These are phyloP conservation scores for Stenchaetothrips biformis DNA, from an alignment of 2,888 invertebrate species.

Conservation along the genomic window DNA sequence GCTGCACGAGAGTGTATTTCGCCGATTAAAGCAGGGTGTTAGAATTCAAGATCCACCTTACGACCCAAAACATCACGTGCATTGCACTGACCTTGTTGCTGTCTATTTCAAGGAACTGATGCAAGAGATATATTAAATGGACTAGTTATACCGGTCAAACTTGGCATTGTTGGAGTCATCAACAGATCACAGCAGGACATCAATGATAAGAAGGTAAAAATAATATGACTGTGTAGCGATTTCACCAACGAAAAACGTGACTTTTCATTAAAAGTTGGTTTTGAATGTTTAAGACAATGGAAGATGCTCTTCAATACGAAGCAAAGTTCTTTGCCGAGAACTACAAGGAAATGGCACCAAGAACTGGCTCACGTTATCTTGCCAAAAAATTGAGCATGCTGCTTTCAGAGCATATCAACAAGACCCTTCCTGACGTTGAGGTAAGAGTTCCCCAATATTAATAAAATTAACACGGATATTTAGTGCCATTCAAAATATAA, in stretches of 20 bases:
- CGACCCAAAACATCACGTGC: too few species aligned
- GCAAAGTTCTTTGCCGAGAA: slow-evolving; percentile 54
- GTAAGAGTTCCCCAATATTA: neutral
- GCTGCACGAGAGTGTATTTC: too few species aligned
- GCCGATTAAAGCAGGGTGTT: too few species aligned
- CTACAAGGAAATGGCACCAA: slow-evolving; percentile 56
- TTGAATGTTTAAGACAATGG: slow-evolving; percentile 34
- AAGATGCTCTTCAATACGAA: slow-evolving; percentile 56
- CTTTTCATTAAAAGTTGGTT: neutral
- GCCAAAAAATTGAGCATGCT: slow-evolving; percentile 56
- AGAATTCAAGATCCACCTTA: too few species aligned
- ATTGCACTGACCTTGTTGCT: neutral
- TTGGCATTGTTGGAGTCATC: slow-evolving; percentile 62
- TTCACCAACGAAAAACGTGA: neutral
- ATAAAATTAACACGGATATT: too few species aligned
- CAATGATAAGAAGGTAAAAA: slow-evolving; percentile 43
- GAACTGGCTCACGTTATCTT: slow-evolving; percentile 56
- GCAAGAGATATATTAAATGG: slow-evolving; percentile 60
- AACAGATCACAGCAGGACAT: slow-evolving; percentile 59
- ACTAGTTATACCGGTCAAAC: slow-evolving; percentile 57
- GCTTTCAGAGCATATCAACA: slow-evolving; percentile 59
- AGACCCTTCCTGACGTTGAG: slow-evolving; percentile 53
- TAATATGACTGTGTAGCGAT: slow-evolving; percentile 39
- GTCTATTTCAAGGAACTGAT: slow-evolving; percentile 47
- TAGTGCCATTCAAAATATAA: too few species aligned